These are phyloP conservation scores for Scylla paramamosain DNA, from an alignment of 1,140 invertebrate genomes.

Conservation along the genomic window DNA sequence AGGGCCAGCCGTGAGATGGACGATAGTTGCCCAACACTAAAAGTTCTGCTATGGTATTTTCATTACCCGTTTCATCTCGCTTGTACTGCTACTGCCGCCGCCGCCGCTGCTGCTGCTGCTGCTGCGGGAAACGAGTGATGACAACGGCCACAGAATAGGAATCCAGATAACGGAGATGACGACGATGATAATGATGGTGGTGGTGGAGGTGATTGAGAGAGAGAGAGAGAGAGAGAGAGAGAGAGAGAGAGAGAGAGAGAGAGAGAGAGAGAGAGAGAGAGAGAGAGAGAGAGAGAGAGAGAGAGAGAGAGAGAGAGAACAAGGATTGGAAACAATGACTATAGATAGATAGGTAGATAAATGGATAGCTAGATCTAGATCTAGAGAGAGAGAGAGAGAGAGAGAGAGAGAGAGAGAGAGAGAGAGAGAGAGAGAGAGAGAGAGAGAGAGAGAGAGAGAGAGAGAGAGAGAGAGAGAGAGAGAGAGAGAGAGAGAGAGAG, in stretches of 20 bases:
- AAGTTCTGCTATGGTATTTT: slow-evolving; percentile 13
- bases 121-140: not conserved
- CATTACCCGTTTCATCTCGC: slow-evolving; percentile 13
- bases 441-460: not conserved
- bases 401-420: not conserved
- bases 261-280: too few relatives aligned
- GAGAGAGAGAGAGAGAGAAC: too few relatives aligned
- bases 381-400: not conserved
- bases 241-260: too few relatives aligned
- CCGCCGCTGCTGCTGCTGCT: too few relatives aligned
- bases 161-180: not conserved
- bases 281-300: too few relatives aligned
- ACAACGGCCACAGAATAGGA: not conserved
- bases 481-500: not conserved
- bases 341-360: not conserved
- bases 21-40: not conserved
- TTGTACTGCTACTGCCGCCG: too few relatives aligned
- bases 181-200: not conserved
- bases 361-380: not conserved
- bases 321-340: not conserved
- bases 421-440: not conserved
- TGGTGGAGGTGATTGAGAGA: not conserved
- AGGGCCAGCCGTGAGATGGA: not conserved
- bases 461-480: not conserved
- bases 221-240: not conserved